Evolutionary conservation across 2,888 invertebrate species (phyloP).

Genomic region (Acleris sparsana): DNA sequence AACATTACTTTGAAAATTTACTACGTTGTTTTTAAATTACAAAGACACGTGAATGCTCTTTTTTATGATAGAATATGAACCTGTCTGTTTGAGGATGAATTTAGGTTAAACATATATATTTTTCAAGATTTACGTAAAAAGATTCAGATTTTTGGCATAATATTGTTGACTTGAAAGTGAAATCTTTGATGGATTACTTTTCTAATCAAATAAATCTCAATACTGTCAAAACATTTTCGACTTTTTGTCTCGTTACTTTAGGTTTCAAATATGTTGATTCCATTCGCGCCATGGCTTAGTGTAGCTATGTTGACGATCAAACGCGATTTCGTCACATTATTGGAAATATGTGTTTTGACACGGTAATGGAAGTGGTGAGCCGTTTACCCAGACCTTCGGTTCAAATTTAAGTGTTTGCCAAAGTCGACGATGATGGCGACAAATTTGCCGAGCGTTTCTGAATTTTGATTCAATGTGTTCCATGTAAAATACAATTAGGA

Average conservation of each 20-base stretch:
- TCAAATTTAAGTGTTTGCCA: conserved; percentile 13
- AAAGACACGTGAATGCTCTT: background rate
- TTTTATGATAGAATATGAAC: background rate
- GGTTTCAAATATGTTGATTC: background rate
- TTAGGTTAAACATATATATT: background rate
- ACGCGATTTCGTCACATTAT: conserved; percentile 26
- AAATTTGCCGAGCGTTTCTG: conserved; percentile 6
- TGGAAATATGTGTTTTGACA: conserved; percentile 29
- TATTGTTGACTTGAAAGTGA: no score
- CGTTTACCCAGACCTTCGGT: conserved; percentile 27
- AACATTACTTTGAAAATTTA: conserved; percentile 5
- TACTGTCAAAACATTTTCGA: background rate
- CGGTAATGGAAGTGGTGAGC: conserved; percentile 32
- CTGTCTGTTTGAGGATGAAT: background rate
- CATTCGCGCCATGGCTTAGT: background rate
- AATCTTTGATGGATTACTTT: no score
- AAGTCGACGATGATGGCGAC: conserved; percentile 3
- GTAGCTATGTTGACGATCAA: conserved; percentile 7
- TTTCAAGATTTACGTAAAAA: background rate
- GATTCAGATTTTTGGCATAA: no score
- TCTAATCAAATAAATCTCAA: no score
- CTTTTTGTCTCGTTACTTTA: background rate
- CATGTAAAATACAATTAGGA: no score
- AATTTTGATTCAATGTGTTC: background rate
- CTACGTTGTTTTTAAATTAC: background rate